These are phyloP conservation scores for Drosophila mimetica DNA, from an alignment of 2,888 invertebrate genomes.

Conservation along the genomic window DNA sequence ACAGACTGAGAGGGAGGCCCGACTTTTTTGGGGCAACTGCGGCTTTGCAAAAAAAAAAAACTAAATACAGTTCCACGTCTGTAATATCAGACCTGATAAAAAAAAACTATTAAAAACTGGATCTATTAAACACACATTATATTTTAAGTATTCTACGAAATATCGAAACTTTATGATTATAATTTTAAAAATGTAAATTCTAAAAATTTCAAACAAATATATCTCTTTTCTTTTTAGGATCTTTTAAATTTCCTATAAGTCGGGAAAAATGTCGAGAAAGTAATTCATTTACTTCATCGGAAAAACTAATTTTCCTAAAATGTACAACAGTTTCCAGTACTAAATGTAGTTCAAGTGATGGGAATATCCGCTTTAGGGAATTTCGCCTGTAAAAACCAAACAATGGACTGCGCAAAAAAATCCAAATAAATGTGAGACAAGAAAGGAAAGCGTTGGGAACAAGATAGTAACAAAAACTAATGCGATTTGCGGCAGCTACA, in stretches of 20 bases:
- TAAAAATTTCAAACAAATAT: too few species aligned
- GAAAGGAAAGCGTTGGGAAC: conserved; percentile 71
- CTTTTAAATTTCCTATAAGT: too few species aligned
- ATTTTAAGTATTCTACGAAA: too few species aligned
- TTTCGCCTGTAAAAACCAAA: conserved; percentile 39
- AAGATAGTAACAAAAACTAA: conserved; percentile 47
- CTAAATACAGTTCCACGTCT: conserved; percentile 8
- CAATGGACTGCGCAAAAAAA: conserved; percentile 59
- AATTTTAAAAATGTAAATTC: too few species aligned
- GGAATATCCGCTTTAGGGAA: conserved; percentile 10
- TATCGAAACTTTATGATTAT: too few species aligned
- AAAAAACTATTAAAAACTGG: too few species aligned
- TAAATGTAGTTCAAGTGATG: background rate
- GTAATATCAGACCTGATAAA: too few species aligned
- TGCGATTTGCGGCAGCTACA: conserved; percentile 61
- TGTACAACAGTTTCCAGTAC: background rate
- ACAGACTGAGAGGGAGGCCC: conserved; percentile 29
- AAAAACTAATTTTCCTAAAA: background rate
- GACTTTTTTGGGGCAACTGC: conserved; percentile 38
- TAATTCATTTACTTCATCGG: background rate
- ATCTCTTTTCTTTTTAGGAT: too few species aligned
- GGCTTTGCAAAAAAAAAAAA: conserved; percentile 45
- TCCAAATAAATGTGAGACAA: conserved; percentile 37
- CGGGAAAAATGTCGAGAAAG: background rate
- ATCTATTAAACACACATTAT: too few species aligned